A percentile compares a stretch with the other conserved stretches of the same genome.
phyloP scores from a whole-genome alignment of 2,888 invertebrate species.

The Leptopilina myrica region DNA sequence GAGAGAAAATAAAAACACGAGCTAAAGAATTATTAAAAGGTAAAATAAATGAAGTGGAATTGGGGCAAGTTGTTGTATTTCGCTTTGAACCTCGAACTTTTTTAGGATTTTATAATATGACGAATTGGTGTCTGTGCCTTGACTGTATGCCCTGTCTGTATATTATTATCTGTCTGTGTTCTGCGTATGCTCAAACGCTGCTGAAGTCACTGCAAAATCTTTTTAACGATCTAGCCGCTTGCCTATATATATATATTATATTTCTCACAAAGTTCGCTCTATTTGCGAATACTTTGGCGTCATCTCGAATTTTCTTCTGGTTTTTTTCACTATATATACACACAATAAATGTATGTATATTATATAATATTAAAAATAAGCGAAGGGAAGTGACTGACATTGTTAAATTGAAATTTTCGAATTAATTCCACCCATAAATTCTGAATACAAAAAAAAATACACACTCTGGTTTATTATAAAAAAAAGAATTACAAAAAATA shows the following conservation, averaged over 20 bases:
- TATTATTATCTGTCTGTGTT: conserved; percentile 64
- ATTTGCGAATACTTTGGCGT: conserved; percentile 15
- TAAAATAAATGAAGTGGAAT: not conserved
- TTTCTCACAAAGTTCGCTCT: conserved; percentile 27
- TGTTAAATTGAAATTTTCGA: not conserved
- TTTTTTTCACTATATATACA: not conserved
- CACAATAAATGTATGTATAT: not conserved
- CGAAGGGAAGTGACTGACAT: conserved; percentile 37
- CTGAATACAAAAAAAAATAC: not conserved
- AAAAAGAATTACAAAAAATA: not conserved
- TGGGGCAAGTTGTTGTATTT: not conserved
- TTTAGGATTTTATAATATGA: conserved; percentile 30
- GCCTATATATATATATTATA: conserved; percentile 13
- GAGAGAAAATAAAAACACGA: too few species aligned
- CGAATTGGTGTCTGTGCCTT: conserved; percentile 51
- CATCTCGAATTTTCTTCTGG: conserved; percentile 32
- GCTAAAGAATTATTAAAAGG: not conserved
- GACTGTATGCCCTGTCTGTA: conserved; percentile 68
- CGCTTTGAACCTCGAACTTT: conserved; percentile 28
- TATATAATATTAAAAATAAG: not conserved
- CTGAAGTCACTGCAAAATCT: conserved; percentile 55
- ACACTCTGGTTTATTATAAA: not conserved
- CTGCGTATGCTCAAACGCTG: conserved; percentile 69
- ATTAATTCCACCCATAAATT: not conserved
- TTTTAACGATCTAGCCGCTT: conserved; percentile 54